Base-by-base conservation (phyloP, 1,140 invertebrate species). In the Branchinecta lynchi region DNA sequence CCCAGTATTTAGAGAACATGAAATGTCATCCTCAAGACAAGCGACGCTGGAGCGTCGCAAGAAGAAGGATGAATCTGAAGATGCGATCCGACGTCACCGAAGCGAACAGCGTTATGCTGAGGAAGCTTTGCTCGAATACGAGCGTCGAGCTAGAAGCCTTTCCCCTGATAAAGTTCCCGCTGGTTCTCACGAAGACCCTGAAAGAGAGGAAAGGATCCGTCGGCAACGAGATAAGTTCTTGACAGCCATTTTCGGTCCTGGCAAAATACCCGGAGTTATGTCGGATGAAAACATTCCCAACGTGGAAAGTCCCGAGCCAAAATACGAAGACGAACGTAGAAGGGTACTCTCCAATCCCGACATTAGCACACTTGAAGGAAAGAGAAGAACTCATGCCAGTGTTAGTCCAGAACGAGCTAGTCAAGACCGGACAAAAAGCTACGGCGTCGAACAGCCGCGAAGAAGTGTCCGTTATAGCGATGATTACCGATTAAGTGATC, bases 271-370 rank as follows among this genome's bases (percentile, higher is more conserved):
- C 3, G 51, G 51, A 12, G 51, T 60, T 60, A 60, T 60, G 51
- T 60, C 51, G 12, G 51, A 60, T 20, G 51, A 60, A 60, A 60
- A 60, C 17, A 20, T 60, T 15, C 12, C 51, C 12, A 60, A 1
- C 12, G 12, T 20, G 12, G 51, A 60, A 60, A 60, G 17, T 15
- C 3, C 51, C 3, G 12, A 60, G 12, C 12, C 17, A 15, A 60
- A 20, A 60, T 60, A 60, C 51, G 51, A 60, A 20, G 51, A 60
- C 3, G 51, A 60, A 15, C 12, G 17, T 20, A 12, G 51, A 15
- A 60, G 51, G 51, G 51, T 60, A 15, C 51, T 60, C 51, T 60
- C 51, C 17, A 60, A 60, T 60, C 51, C 51, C 1, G 51, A 60
- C 51, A 15, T 60, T 3, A 60, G 51, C 17, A 60, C 51, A 2